Conservation (phyloP, 1,140 invertebrate genomes). For the Neelides sp. region DNA sequence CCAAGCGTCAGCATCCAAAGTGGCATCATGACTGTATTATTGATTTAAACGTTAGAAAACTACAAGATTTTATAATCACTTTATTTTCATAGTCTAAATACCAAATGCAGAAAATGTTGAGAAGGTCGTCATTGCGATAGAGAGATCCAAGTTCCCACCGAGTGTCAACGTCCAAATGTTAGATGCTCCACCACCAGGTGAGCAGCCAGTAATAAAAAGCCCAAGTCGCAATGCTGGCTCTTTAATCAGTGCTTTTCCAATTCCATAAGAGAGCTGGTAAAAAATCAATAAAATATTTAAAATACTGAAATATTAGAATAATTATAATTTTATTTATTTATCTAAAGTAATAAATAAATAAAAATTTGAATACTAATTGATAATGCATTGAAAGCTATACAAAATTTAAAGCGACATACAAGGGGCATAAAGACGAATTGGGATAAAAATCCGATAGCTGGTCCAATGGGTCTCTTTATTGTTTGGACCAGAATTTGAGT, state of each 20-base stretch:
- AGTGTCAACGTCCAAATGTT: slow-evolving; percentile 87
- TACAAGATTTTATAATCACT: neutral
- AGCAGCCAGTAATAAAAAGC: slow-evolving; percentile 79
- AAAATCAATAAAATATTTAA: slow-evolving; percentile 1
- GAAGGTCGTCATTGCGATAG: slow-evolving; percentile 83
- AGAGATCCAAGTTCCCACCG: slow-evolving; percentile 75
- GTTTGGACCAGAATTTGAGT: slow-evolving; percentile 55
- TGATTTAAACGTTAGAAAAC: slow-evolving; percentile 2
- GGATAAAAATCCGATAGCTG: slow-evolving; percentile 62
- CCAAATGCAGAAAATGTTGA: slow-evolving; percentile 72
- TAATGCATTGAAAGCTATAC: neutral
- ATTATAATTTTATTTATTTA: too few relatives aligned
- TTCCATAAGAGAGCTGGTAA: slow-evolving; percentile 57
- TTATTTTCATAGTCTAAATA: slow-evolving; percentile 31
- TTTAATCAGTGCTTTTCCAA: slow-evolving; percentile 60
- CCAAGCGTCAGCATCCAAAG: slow-evolving; percentile 92
- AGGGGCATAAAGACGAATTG: slow-evolving; percentile 84
- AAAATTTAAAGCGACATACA: slow-evolving; percentile 42
- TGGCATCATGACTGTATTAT: slow-evolving; percentile 70
- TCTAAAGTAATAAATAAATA: slow-evolving; percentile 6
- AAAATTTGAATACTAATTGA: slow-evolving; percentile 2
- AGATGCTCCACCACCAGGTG: slow-evolving; percentile 84
- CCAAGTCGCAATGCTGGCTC: slow-evolving; percentile 61
- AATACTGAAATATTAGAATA: too few relatives aligned
- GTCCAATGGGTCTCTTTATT: slow-evolving; percentile 63